phyloP scores from a whole-genome alignment of 2,113 vertebrate genomes.

The Antennarius striatus region DNA sequence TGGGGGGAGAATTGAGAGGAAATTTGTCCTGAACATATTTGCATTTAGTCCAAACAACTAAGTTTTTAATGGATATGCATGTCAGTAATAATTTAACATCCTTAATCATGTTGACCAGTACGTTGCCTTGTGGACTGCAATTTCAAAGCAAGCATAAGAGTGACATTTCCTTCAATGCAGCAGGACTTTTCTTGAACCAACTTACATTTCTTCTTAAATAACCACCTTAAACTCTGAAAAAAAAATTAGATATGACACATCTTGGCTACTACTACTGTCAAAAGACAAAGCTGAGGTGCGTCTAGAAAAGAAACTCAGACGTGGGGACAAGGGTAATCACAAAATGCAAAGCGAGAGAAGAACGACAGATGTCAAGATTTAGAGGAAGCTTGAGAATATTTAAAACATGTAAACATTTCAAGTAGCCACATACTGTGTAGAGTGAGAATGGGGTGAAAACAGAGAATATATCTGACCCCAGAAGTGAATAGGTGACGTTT shows the following conservation, averaged over 20 bases:
- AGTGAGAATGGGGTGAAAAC: neutral
- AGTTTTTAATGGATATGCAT: too few species aligned
- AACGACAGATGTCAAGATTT: neutral
- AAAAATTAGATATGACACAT: neutral
- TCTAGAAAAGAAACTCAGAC: neutral
- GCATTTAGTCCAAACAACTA: neutral
- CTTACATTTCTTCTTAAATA: neutral
- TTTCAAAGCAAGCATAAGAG: neutral
- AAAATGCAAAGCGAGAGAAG: neutral
- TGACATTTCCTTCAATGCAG: too few species aligned
- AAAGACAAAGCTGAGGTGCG: neutral
- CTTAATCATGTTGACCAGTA: neutral
- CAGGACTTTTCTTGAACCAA: too few species aligned
- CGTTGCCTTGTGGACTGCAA: neutral
- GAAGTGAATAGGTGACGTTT: neutral
- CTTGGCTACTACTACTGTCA: neutral
- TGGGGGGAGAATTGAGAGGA: neutral
- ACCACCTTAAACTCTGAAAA: constrained; percentile 9
- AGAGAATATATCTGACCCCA: neutral
- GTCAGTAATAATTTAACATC: neutral
- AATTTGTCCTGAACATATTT: neutral
- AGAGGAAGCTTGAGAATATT: neutral
- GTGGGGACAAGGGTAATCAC: neutral
- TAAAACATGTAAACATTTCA: constrained; percentile 64
- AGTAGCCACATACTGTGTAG: constrained; percentile 24